A percentile compares a stretch with the other conserved stretches of the same genome.
These are phyloP conservation scores for Luehdorfia chinensis DNA, from an alignment of 1,140 invertebrate genomes.

Conservation along the genomic window DNA sequence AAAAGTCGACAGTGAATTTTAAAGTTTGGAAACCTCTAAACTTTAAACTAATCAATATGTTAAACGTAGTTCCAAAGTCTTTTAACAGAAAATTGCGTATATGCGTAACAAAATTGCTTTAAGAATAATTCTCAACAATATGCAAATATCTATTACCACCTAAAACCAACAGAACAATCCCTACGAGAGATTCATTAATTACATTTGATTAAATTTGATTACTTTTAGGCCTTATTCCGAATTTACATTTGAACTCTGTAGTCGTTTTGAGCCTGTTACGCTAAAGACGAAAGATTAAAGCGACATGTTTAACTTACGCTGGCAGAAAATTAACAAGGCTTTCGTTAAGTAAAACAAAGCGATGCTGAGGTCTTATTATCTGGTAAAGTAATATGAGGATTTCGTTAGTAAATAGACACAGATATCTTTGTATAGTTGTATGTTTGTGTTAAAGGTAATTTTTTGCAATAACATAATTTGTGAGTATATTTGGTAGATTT, in stretches of 20 bases:
- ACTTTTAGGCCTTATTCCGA: slow-evolving; percentile 8
- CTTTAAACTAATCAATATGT: too few species aligned
- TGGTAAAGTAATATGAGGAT: slow-evolving; percentile 9
- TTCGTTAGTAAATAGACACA: too few species aligned
- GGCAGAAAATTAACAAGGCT: slow-evolving; percentile 13
- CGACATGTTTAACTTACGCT: slow-evolving; percentile 5
- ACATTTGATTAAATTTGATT: slow-evolving; percentile 14
- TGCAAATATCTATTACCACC: slow-evolving; percentile 5
- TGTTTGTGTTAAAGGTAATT: too few species aligned
- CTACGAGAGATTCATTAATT: slow-evolving; percentile 6
- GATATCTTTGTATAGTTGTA: too few species aligned
- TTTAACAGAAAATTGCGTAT: slow-evolving; percentile 6
- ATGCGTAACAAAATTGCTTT: slow-evolving; percentile 11
- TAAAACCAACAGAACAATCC: not conserved
- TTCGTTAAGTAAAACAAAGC: slow-evolving; percentile 11
- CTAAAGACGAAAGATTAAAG: slow-evolving; percentile 9
- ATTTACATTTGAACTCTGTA: slow-evolving; percentile 4
- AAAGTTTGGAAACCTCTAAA: too few species aligned
- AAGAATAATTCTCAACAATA: slow-evolving; percentile 8
- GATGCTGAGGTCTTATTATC: not conserved
- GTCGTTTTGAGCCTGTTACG: slow-evolving; percentile 6
- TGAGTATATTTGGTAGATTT: too few species aligned
- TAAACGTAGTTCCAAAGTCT: slow-evolving; percentile 10
- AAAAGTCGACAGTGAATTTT: too few species aligned
- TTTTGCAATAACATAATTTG: too few species aligned